phyloP scores from a whole-genome alignment of 2,888 invertebrate species.

The Ptychoptera contaminata region DNA sequence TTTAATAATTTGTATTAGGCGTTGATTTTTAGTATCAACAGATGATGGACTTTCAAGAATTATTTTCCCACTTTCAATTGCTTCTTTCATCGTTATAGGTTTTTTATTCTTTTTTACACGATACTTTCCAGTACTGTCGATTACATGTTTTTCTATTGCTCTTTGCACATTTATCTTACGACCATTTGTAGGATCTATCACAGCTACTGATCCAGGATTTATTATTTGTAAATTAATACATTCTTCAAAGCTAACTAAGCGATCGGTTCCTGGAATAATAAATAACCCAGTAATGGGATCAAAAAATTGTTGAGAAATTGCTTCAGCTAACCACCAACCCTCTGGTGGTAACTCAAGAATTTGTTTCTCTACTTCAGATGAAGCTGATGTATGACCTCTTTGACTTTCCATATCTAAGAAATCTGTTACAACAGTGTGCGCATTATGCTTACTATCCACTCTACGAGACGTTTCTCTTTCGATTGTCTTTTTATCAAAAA shows the following conservation, averaged over 20 bases:
- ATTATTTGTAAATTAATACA: slow-evolving; percentile 75
- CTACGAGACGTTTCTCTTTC: slow-evolving; percentile 15
- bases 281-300: slow-evolving; percentile 73
- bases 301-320: slow-evolving; percentile 66
- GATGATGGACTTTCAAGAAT: slow-evolving; percentile 39
- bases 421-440: slow-evolving; percentile 32
- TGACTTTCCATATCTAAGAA: slow-evolving; percentile 32
- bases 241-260: slow-evolving; percentile 70
- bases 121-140: slow-evolving; percentile 51
- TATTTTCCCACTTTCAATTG: slow-evolving; percentile 49
- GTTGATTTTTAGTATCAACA: slow-evolving; percentile 36
- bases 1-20: slow-evolving; percentile 56
- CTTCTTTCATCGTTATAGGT: slow-evolving; percentile 54
- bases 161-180: slow-evolving; percentile 49
- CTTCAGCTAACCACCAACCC: slow-evolving; percentile 71
- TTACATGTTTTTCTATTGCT: slow-evolving; percentile 61
- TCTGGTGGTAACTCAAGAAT: slow-evolving; percentile 65
- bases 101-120: slow-evolving; percentile 46
- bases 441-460: slow-evolving; percentile 19
- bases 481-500: slow-evolving; percentile 1
- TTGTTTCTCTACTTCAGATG: slow-evolving; percentile 39
- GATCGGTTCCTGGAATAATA: slow-evolving; percentile 72
- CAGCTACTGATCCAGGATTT: slow-evolving; percentile 65
- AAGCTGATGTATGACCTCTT: slow-evolving; percentile 15
- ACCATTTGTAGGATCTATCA: slow-evolving; percentile 59